Evolutionary conservation across 2,113 vertebrate species (phyloP), one percentile per base, ranked within the genome.

Genomic region (Gavialis gangeticus): DNA sequence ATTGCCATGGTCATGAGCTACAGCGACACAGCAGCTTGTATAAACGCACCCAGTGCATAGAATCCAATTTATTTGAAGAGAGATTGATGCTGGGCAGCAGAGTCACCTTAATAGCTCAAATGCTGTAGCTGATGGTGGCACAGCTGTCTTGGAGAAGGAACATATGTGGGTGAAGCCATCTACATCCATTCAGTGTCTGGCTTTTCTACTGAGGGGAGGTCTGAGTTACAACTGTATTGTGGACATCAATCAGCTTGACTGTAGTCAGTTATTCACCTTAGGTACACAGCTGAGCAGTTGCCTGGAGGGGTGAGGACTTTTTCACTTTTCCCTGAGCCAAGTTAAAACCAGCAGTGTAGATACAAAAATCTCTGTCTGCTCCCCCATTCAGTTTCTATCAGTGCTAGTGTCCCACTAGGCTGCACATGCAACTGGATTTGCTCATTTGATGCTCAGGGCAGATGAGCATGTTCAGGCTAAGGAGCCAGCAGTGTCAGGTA

Each of bases 221-320:
- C 46, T 55, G 71, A 30, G 34, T n/a, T 18, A 14, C 2, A 1
- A 18, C 15, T 75, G n/a, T 25, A 64, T 19, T 59, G 64, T 46
- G 30, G 25, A 21, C 58, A 17, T 12, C 57, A 4, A 24, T 10
- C 6, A 4, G 1, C 17, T 30, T 18, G 64, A 67, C 76, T 4
- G 1, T 2, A 2, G 24, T 30, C 11, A 21, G 22, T 25, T 5
- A 12, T 37, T 79, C 16, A 5, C 21, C 30, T 28, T 1, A 34
- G 2, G 21, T 1, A 22, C 55, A 0, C 17, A 2, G 1, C 4
- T 0, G 0, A 13, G 1, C 8, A 1, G 15, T 46, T 19, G 1
- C 54, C 0, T 0, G 30, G n/a, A 30, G 16, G 30, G 16, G 9
- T 30, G 27, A 18, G 79, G 75, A 0, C 63, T 37, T 64, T 1